phyloP scores from a whole-genome alignment of 1,140 invertebrate genomes.

The Pseudomyrmex flavicornis region DNA sequence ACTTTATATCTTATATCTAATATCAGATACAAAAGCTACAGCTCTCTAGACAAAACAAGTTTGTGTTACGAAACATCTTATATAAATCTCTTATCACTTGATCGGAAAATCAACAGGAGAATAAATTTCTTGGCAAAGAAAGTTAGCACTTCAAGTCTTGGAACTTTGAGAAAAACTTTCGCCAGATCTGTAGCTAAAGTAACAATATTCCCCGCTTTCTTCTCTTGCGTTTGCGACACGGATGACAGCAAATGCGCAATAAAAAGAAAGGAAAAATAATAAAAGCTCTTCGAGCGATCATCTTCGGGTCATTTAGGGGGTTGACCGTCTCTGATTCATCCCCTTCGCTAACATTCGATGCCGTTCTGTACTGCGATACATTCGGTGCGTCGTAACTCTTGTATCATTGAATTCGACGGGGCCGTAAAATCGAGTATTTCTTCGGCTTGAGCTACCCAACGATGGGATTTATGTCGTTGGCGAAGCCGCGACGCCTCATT shows the following conservation, averaged over 20 bases:
- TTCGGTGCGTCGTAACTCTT: constrained; percentile 73
- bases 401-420: constrained; percentile 74
- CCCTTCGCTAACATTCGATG: constrained; percentile 30
- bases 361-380: constrained; percentile 44
- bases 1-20: no score
- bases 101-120: not conserved
- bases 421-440: constrained; percentile 74
- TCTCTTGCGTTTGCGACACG: constrained; percentile 25
- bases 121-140: not conserved
- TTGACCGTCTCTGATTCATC: constrained; percentile 64
- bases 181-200: not conserved
- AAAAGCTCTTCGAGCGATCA: constrained; percentile 59
- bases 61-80: not conserved
- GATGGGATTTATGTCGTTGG: constrained; percentile 68
- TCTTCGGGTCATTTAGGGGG: constrained; percentile 72
- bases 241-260: constrained; percentile 49
- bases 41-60: not conserved
- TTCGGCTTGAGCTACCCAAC: constrained; percentile 60
- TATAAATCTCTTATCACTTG: not conserved
- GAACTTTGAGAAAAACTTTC: not conserved
- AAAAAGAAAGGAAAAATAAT: not conserved
- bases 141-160: not conserved
- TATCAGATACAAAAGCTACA: no score
- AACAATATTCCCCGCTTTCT: not conserved
- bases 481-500: constrained; percentile 65